phyloP scores from a whole-genome alignment of 1,140 invertebrate species.

The Monochamus saltuarius region DNA sequence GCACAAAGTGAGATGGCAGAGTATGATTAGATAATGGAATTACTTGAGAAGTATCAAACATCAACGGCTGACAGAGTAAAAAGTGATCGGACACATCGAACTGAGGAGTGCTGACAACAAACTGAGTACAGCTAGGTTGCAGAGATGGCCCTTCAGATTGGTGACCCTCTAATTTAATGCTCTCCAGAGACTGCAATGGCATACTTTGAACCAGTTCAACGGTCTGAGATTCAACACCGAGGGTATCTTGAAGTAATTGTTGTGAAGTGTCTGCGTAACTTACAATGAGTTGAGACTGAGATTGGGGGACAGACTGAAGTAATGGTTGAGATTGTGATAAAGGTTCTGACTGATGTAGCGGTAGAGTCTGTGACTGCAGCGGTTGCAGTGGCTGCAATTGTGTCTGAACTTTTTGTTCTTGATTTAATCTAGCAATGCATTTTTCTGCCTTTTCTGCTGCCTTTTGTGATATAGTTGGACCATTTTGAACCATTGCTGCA shows the following conservation, averaged over 20 bases:
- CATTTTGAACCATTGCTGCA: constrained; percentile 43
- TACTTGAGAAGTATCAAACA: constrained; percentile 40
- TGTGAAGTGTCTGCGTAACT: not conserved
- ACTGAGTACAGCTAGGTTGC: constrained; percentile 28
- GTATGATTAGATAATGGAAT: constrained; percentile 34
- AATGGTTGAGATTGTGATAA: no score
- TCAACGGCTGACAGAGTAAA: constrained; percentile 42
- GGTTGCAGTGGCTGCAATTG: not conserved
- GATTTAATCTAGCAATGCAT: constrained; percentile 13
- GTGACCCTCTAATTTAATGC: not conserved
- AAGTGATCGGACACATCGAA: constrained; percentile 35
- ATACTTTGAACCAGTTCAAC: not conserved
- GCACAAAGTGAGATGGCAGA: constrained; percentile 36
- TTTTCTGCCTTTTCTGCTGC: constrained; percentile 23
- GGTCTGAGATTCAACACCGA: not conserved
- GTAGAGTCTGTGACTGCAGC: not conserved
- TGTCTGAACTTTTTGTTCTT: not conserved
- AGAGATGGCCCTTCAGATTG: not conserved
- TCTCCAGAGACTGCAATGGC: not conserved
- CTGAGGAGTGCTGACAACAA: constrained; percentile 31
- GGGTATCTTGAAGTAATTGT: not conserved
- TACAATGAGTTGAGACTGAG: no score
- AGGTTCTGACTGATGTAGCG: not conserved
- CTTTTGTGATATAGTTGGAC: constrained; percentile 35
- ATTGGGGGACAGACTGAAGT: no score